phyloP scores from a whole-genome alignment of 2,113 vertebrate species.

The Entelurus aequoreus region DNA sequence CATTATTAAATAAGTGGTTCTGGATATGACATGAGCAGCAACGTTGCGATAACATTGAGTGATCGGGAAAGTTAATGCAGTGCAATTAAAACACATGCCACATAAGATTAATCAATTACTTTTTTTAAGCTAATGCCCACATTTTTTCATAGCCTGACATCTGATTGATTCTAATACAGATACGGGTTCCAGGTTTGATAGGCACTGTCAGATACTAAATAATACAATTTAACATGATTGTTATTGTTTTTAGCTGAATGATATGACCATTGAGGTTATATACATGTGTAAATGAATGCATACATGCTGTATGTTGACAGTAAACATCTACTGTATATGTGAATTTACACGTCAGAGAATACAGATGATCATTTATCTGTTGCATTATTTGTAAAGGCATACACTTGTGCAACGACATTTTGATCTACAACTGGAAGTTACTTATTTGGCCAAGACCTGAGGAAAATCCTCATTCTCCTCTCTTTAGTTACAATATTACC shows the following conservation, averaged over 20 bases:
- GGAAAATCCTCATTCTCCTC: constrained; percentile 43
- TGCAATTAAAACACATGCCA: not conserved
- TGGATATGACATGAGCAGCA: not conserved
- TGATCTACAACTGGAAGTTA: constrained; percentile 37
- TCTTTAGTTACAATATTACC: constrained; percentile 58
- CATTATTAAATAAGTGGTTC: not conserved
- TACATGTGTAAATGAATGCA: not conserved
- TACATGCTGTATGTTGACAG: not conserved
- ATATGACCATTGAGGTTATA: not conserved
- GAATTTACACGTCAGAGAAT: not conserved
- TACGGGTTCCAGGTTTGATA: not conserved
- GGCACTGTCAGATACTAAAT: not conserved
- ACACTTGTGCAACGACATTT: constrained; percentile 27
- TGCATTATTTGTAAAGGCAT: constrained; percentile 27
- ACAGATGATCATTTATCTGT: constrained; percentile 18
- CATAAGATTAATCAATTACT: not conserved
- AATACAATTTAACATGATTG: no score
- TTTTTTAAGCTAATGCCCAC: no score
- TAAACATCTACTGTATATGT: not conserved
- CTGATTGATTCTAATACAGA: not conserved
- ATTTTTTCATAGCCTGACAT: not conserved
- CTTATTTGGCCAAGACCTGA: constrained; percentile 47
- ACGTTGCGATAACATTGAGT: not conserved
- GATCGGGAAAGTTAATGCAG: not conserved
- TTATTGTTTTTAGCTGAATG: no score